Base-by-base conservation (phyloP, 2,888 invertebrate genomes). In the Cheilosia urbana region DNA sequence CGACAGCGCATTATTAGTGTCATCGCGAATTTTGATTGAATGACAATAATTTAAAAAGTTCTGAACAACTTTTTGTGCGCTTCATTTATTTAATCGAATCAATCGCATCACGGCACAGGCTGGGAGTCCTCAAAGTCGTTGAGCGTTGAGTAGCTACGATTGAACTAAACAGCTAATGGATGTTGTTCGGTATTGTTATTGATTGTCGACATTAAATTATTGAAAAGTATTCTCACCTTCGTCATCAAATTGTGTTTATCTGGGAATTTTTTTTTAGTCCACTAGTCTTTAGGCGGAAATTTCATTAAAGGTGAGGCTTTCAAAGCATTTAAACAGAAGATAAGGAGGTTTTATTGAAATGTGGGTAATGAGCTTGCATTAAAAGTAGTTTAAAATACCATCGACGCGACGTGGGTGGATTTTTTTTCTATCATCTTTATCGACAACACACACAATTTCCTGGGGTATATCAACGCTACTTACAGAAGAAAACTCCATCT, bases 1-100 rank as follows among this genome's bases (percentile, higher is more conserved):
- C 42, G 60, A 24, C 58, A 58, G 40, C 6, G 27, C 58, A 13
- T 37, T 58, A 58, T 58, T 13, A 30, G n/a, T 60, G 21, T n/a
- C 42, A 60, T 60, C 4, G 60, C n/a, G 42, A 13, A 21, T 13
- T 60, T 24, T 42, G 42, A 45, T 60, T 24, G 42, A 60, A 60
- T 60, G 60, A 15, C 42, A 42, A 45, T 60, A 60, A 60, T 45
- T 21, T 21, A 17, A 17, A 47, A 17, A 47, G 17, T 47, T 9
- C 19, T 6, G 1, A 5, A 5, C 3, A 17, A 19, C 7, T 47
- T 3, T 47, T 47, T 17, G 9, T 47, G 19, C 17, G 47, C 9
- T 19, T 19, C 6, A 1, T 19, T 47, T 47, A 17, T 17, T 47
- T 47, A 19, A 47, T 47, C 47, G 47, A 47, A 47, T 47, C 47